Base-by-base conservation (phyloP, 2,113 vertebrate genomes). In the Pachycephala philippinensis region DNA sequence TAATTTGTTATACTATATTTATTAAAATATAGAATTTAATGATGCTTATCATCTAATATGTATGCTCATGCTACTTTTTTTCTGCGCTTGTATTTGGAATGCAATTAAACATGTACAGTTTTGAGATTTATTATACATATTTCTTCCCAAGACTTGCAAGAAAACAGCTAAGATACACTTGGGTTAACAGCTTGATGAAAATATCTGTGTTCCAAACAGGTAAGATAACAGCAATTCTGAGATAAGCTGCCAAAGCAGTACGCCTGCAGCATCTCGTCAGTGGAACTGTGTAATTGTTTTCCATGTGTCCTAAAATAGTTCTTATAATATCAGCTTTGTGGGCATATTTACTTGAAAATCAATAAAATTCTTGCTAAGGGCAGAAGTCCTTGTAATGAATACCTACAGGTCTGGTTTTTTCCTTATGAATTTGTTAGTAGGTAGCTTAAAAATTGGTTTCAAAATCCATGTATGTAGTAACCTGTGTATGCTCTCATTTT, bases 181-280 rank as follows among this genome's bases (percentile, higher is more conserved):
- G 30, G 6, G 31, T 50, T 88, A 70, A 50, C 6, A 45, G 3
- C 7, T 69, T 61, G 52, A 23, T 75, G 31, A 86, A 64, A 76
- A 45, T 33, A 60, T 68, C 26, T 78, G 7, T 81, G 30, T 84
- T 86, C 50, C 21, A 47, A 89, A 50, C 8, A 70, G 39, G 42
- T 82, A 47, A 0, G 2, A 30, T 61, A 84, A 44, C 14, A 85
- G 20, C 31, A 88, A 13, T 35, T 80, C 35, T 64, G 37, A 91
- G 21, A 42, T 26, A 50, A 0, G 0, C 47, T 84, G 40, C 37
- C 30, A 24, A 15, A 85, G 37, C 23, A 60, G 40, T 56, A 31
- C 30, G 59, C 15, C 53, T 61, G 18, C 28, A 63, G 35, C 49
- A 37, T 61, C 21, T 76, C 0, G 0, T 61, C 5, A 22, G 0